These are phyloP conservation scores for Colius striatus DNA, from an alignment of 2,113 vertebrate species.

Conservation along the genomic window DNA sequence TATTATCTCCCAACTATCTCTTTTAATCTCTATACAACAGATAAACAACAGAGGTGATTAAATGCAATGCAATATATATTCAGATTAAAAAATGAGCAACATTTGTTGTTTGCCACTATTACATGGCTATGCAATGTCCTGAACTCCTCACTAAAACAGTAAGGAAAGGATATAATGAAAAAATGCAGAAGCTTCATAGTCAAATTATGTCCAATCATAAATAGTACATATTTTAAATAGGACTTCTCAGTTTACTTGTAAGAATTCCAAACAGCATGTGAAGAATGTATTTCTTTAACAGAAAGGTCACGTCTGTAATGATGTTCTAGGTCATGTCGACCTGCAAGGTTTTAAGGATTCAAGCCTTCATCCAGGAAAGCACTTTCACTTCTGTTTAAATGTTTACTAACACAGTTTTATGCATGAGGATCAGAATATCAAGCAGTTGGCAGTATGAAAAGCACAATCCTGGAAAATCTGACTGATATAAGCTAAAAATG, in stretches of 20 bases:
- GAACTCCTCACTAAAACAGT: background rate
- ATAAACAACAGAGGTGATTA: background rate
- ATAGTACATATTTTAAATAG: background rate
- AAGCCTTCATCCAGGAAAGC: background rate
- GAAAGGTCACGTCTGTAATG: background rate
- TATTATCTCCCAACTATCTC: background rate
- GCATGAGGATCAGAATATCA: background rate
- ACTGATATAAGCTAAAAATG: slow-evolving; percentile 1
- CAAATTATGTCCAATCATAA: background rate
- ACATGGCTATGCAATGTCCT: background rate
- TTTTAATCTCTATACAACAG: background rate
- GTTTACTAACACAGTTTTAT: background rate
- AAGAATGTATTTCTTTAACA: background rate
- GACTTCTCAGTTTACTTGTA: background rate
- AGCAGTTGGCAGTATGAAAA: background rate
- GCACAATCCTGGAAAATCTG: background rate
- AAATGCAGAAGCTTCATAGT: background rate
- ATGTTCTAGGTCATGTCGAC: background rate
- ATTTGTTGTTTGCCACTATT: background rate
- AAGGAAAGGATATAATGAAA: background rate
- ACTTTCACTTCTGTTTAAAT: background rate
- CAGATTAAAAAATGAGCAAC: background rate
- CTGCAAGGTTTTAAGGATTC: background rate
- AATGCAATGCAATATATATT: background rate
- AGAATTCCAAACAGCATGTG: background rate